Conservation (phyloP, 2,797 vertebrate species). For the Thunnus albacares region DNA sequence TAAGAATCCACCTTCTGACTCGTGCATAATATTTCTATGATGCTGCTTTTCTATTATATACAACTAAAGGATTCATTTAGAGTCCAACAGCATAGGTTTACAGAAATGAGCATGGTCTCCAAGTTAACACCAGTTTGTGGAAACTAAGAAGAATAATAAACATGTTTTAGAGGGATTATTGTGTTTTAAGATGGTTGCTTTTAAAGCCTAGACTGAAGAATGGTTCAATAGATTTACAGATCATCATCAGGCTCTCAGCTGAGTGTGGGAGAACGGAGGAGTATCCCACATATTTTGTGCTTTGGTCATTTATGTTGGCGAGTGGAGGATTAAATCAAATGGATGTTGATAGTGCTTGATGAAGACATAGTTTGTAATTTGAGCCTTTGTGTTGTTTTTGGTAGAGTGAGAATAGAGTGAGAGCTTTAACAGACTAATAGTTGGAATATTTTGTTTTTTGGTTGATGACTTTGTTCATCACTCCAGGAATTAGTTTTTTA, state of each 20-base stretch:
- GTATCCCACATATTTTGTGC: neutral
- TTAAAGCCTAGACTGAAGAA: neutral
- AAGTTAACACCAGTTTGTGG: neutral
- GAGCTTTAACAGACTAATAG: neutral
- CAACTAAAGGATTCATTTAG: neutral
- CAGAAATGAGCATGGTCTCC: constrained; percentile 3
- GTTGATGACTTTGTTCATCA: neutral
- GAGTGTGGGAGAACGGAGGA: neutral
- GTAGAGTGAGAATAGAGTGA: neutral
- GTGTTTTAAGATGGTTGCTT: neutral
- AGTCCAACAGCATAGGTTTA: neutral
- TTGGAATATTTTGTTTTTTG: neutral
- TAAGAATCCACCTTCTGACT: neutral
- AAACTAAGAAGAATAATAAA: neutral
- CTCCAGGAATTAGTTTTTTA: too few relatives aligned
- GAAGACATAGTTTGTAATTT: neutral
- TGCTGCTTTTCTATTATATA: neutral
- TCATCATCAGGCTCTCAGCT: neutral
- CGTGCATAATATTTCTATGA: neutral
- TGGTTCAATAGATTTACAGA: constrained; percentile 11
- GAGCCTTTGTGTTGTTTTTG: neutral
- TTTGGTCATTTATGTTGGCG: neutral
- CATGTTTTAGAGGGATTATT: neutral
- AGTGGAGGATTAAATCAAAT: constrained; percentile 1
- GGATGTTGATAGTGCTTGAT: neutral